Conservation (phyloP, 2,113 vertebrate species). For the Barbus barbus region DNA sequence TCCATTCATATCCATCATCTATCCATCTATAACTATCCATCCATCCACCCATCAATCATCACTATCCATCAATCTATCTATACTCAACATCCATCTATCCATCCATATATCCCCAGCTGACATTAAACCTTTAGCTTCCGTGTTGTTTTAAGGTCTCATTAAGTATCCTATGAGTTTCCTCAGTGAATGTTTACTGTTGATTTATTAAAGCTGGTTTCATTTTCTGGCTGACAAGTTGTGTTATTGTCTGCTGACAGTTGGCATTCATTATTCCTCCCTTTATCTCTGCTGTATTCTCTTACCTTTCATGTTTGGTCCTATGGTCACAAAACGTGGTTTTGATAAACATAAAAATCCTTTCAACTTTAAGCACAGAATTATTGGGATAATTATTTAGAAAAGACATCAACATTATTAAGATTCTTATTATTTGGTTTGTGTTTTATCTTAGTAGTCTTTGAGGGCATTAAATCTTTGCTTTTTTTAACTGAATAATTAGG, state of each 20-base stretch:
- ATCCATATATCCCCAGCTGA: no score
- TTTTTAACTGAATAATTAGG: background rate
- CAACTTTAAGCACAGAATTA: background rate
- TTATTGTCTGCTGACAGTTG: background rate
- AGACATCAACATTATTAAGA: background rate
- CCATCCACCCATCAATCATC: background rate
- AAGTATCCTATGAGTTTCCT: background rate
- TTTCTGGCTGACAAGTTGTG: background rate
- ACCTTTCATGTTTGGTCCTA: background rate
- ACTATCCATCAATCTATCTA: no score
- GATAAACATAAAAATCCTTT: constrained; percentile 9
- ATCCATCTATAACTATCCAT: background rate
- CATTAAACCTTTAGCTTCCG: background rate
- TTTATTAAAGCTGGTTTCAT: background rate
- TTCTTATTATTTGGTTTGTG: background rate
- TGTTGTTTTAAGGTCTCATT: background rate
- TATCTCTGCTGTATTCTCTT: background rate
- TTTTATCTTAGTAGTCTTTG: background rate
- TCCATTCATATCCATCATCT: background rate
- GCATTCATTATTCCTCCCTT: background rate
- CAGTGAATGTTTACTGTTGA: background rate
- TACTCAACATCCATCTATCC: no score
- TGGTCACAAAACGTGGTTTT: background rate
- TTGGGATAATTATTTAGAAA: background rate
- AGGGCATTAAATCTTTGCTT: background rate